phyloP scores from a whole-genome alignment of 2,888 invertebrate genomes.

The Sarcophaga carnaria region DNA sequence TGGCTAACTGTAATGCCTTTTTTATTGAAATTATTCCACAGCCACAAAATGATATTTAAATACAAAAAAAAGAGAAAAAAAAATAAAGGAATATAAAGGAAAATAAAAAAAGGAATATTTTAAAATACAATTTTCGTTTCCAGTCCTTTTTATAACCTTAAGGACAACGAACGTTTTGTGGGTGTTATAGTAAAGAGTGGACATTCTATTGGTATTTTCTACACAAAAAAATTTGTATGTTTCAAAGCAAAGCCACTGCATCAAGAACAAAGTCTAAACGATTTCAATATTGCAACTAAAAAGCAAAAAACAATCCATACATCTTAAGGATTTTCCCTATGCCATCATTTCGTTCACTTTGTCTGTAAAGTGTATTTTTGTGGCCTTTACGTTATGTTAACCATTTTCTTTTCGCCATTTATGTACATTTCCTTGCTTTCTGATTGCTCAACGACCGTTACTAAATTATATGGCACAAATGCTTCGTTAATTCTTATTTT shows the following conservation, averaged over 20 bases:
- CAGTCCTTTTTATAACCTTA: not conserved
- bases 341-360: no score
- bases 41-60: not conserved
- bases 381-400: not conserved
- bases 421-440: not conserved
- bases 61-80: not conserved
- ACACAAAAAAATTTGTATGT: not conserved
- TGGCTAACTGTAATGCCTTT: not conserved
- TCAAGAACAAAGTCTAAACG: no score
- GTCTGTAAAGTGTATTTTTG: not conserved
- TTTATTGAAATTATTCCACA: conserved; percentile 12
- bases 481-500: conserved; percentile 63
- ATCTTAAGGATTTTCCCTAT: no score
- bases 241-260: no score
- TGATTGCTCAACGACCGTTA: conserved; percentile 49
- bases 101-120: not conserved
- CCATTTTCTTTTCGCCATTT: not conserved
- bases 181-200: not conserved
- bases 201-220: not conserved
- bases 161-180: not conserved
- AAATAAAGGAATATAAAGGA: not conserved
- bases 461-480: conserved; percentile 56
- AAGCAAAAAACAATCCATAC: no score
- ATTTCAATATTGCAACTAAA: no score
- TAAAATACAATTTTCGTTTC: not conserved